phyloP scores from a whole-genome alignment of 2,888 invertebrate genomes.

The Eumerus sabulonum region DNA sequence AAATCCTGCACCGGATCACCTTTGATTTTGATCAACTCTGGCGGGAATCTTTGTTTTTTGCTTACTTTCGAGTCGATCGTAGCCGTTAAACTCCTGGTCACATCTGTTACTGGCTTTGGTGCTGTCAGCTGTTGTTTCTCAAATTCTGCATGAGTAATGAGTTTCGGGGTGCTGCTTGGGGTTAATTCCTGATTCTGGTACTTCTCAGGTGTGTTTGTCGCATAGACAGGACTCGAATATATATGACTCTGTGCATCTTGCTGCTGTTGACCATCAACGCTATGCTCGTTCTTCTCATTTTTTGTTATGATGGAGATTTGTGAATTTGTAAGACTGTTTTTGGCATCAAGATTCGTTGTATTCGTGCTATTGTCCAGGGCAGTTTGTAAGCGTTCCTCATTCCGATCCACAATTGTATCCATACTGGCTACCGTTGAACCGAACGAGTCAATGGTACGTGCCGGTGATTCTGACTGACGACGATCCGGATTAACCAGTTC shows the following conservation, averaged over 20 bases:
- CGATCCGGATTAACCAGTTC: constrained; percentile 61
- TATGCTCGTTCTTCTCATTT: constrained; percentile 63
- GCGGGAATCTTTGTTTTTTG: constrained; percentile 76
- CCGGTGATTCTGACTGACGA: constrained; percentile 77
- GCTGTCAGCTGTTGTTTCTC: constrained; percentile 74
- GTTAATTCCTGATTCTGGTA: constrained; percentile 43
- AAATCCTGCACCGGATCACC: constrained; percentile 71
- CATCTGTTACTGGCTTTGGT: constrained; percentile 70
- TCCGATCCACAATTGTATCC: constrained; percentile 78
- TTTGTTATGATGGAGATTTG: constrained; percentile 75
- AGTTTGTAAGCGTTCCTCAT: constrained; percentile 73
- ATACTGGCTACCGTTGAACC: constrained; percentile 77
- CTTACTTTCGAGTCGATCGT: constrained; percentile 76
- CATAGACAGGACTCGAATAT: constrained; percentile 78
- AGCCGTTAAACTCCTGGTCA: constrained; percentile 63
- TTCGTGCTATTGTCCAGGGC: constrained; percentile 74
- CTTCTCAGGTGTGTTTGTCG: constrained; percentile 71
- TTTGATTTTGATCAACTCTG: constrained; percentile 76
- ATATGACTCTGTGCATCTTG: constrained; percentile 77
- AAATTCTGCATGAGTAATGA: constrained; percentile 76
- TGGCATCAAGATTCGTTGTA: constrained; percentile 71
- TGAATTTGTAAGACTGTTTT: constrained; percentile 76
- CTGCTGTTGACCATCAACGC: constrained; percentile 64
- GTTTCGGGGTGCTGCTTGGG: constrained; percentile 71
- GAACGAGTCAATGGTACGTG: constrained; percentile 77